Percentiles rank a stretch among this genome's conserved stretches.
These are phyloP conservation scores for Quadroppia sp. DNA, from an alignment of 2,888 invertebrate species.

Conservation along the genomic window DNA sequence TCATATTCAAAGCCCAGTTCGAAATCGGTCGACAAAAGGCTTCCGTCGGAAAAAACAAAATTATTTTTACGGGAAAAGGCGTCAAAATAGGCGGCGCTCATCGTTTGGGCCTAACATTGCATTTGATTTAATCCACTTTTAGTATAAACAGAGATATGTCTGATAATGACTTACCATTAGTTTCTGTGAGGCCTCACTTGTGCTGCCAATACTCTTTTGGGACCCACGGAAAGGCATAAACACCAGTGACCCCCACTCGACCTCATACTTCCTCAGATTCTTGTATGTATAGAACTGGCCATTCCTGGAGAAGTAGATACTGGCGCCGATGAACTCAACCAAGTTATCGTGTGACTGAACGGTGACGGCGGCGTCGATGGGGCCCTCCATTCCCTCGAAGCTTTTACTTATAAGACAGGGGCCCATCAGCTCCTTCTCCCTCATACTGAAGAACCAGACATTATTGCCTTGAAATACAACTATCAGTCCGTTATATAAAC, in stretches of 20 bases:
- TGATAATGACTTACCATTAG: no score
- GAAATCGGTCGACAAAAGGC: not conserved
- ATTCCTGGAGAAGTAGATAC: not conserved
- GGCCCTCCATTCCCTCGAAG: not conserved
- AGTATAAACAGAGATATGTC: no score
- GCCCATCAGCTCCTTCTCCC: not conserved
- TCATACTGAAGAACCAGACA: not conserved
- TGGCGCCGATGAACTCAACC: not conserved
- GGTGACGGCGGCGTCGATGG: not conserved
- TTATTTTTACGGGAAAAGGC: no score
- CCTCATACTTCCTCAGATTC: not conserved
- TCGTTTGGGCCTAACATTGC: not conserved
- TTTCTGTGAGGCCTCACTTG: not conserved
- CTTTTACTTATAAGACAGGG: not conserved
- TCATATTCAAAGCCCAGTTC: not conserved
- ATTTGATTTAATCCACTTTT: no score
- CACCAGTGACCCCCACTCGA: not conserved
- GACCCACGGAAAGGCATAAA: not conserved
- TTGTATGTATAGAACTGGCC: not conserved
- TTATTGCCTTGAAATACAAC: not conserved
- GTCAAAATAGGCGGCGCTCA: constrained; percentile 17
- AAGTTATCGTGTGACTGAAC: not conserved
- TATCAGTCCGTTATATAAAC: not conserved
- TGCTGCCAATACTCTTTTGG: not conserved
- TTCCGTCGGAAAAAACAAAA: not conserved